Evolutionary conservation across 1,140 invertebrate species (phyloP).

Genomic region (Calephelis virginiensis): DNA sequence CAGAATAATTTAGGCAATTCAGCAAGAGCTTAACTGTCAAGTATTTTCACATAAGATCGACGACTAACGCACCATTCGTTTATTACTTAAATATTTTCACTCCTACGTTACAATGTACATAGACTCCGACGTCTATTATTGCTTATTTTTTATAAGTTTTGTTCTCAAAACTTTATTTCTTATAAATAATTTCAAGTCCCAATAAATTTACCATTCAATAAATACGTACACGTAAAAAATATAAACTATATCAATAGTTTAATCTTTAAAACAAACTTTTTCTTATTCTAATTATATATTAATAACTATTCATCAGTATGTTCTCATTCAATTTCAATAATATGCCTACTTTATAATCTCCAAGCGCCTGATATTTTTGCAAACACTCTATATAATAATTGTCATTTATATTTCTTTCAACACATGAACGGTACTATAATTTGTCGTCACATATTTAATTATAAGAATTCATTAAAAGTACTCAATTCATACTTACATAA

Average conservation of each 20-base stretch:
- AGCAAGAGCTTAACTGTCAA: slow-evolving; percentile 50
- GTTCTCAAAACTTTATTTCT: slow-evolving; percentile 71
- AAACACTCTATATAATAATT: slow-evolving; percentile 68
- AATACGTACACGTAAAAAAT: slow-evolving; percentile 79
- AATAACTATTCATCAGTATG: slow-evolving; percentile 78
- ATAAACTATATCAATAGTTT: slow-evolving; percentile 79
- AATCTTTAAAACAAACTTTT: slow-evolving; percentile 78
- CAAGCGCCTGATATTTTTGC: slow-evolving; percentile 72
- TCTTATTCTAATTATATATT: slow-evolving; percentile 76
- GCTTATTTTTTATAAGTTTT: slow-evolving; percentile 78
- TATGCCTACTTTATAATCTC: slow-evolving; percentile 78
- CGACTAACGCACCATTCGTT: slow-evolving; percentile 74
- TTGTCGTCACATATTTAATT: slow-evolving; percentile 58
- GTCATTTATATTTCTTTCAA: slow-evolving; percentile 63
- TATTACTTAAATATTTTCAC: slow-evolving; percentile 61
- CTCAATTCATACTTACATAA: slow-evolving; percentile 36
- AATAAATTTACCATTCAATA: slow-evolving; percentile 79
- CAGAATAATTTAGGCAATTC: slow-evolving; percentile 64
- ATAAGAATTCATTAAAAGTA: slow-evolving; percentile 50
- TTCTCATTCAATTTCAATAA: slow-evolving; percentile 75
- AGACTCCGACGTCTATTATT: slow-evolving; percentile 75
- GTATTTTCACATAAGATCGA: slow-evolving; percentile 66
- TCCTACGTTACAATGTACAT: slow-evolving; percentile 75
- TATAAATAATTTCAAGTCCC: slow-evolving; percentile 77
- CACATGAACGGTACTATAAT: slow-evolving; percentile 66